Conservation (phyloP, 2,888 invertebrate genomes). For the Apamea monoglypha region DNA sequence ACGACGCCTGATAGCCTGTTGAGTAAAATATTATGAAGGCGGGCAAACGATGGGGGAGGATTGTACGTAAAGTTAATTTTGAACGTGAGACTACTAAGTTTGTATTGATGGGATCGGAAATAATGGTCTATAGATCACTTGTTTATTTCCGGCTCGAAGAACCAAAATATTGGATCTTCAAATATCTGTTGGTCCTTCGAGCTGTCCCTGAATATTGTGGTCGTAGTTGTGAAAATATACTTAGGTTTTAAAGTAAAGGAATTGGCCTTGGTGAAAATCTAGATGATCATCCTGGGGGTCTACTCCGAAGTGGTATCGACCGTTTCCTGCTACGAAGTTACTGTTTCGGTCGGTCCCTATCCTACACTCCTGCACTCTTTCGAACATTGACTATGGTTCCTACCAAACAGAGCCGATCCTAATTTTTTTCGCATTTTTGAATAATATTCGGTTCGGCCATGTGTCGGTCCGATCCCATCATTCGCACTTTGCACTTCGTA, state of each 20-base stretch:
- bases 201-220: neutral
- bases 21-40: slow-evolving; percentile 71
- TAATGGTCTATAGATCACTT: slow-evolving; percentile 19
- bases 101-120: slow-evolving; percentile 21
- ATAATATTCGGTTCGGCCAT: too few species aligned
- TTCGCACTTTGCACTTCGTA: too few species aligned
- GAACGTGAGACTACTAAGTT: slow-evolving; percentile 29
- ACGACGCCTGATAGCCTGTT: slow-evolving; percentile 79
- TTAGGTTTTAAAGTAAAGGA: neutral
- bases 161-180: neutral
- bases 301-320: too few species aligned
- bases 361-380: too few species aligned
- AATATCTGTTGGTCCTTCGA: neutral
- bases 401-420: too few species aligned
- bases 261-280: neutral
- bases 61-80: slow-evolving; percentile 48
- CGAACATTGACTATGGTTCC: too few species aligned
- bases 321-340: too few species aligned
- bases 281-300: too few species aligned
- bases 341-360: too few species aligned
- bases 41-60: slow-evolving; percentile 52
- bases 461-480: too few species aligned
- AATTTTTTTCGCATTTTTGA: too few species aligned
- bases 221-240: neutral
- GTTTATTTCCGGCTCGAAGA: slow-evolving; percentile 29